These are phyloP conservation scores for Xiphorhynchus erythropygius DNA, from an alignment of 2,797 vertebrate species.

Conservation along the genomic window DNA sequence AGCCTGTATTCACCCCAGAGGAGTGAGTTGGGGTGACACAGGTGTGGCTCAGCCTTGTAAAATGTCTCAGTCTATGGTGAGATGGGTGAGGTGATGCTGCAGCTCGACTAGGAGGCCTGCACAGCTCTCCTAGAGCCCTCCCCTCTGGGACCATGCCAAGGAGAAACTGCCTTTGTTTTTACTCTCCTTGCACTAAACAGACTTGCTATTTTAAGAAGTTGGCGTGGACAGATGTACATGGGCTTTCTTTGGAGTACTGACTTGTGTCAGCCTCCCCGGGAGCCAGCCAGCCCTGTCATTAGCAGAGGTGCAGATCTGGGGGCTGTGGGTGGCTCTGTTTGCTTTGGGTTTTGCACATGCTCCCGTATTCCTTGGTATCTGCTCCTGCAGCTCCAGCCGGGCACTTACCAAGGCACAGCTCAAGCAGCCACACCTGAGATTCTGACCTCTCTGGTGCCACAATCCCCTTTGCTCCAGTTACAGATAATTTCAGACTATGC, in stretches of 20 bases:
- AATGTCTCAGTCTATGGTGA: not conserved
- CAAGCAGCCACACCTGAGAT: not conserved
- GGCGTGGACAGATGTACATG: not conserved
- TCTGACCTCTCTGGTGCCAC: not conserved
- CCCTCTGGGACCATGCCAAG: fast-evolving
- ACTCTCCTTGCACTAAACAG: not conserved
- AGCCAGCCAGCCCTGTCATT: not conserved
- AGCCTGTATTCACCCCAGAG: not conserved
- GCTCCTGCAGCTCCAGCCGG: not conserved
- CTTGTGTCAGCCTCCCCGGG: fast-evolving
- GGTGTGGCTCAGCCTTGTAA: not conserved
- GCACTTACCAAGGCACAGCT: not conserved
- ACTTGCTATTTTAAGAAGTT: not conserved
- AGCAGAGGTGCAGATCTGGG: not conserved
- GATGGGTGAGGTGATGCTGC: not conserved
- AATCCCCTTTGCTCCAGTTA: not conserved
- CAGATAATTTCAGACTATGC: not conserved
- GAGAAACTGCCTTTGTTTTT: not conserved
- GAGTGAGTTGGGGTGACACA: not conserved
- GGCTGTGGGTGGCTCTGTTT: not conserved
- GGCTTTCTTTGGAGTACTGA: not conserved
- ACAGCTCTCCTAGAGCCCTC: not conserved
- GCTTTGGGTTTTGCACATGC: not conserved
- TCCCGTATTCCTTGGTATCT: not conserved
- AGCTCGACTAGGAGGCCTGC: fast-evolving